Base-by-base conservation (phyloP, 2,888 invertebrate species). In the Caenorhabditis japonica region DNA sequence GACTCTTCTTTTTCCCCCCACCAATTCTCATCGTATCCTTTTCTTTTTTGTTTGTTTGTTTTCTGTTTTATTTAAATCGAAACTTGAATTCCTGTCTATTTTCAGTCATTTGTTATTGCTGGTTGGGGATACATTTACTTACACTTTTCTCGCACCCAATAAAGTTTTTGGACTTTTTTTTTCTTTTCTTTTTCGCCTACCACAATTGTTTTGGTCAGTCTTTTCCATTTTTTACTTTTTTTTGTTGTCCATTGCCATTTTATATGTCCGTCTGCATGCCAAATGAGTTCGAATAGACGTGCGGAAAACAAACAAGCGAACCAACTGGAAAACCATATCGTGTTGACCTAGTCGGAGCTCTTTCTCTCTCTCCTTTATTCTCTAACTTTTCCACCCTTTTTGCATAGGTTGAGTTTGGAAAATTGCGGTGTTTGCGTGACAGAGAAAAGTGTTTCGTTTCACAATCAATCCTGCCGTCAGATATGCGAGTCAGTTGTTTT, bases 301-400 rank as follows among this genome's bases (percentile, higher is more conserved):
- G 49, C 43, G 34, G 51, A 66, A 66, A 66, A 66, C 66, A 66
- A 56, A 66, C 66, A 66, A 56, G 49, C 30, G 7, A 10, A 27
- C 44, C 56, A 44, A 41, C 66, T 36, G 56, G 56, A 66, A 66
- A 66, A 66, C 56, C 56, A 56, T 66, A 56, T 56, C 56, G 66
- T 66, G 51, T 66, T 66, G 66, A 66, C 56, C 66, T 43, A 66
- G 56, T 21, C 33, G 38, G 46, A 55, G 38, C 41, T 25, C 38
- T 55, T 49, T 36, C 43, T 33, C 30, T 47, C 5, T 33, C 43
- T 52, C 55, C 17, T 34, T 21, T 27, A 39, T 64, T 56, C 51
- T 49, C 51, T 51, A 41, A 66, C 51, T 66, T 56, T 66, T 56
- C 34, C 64, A 46, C 53, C 55, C 62, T 46, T 55, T 46, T 64